Evolutionary conservation across 1,140 invertebrate species (phyloP), one percentile per base, ranked within the genome.

Genomic region (Drosophila malerkotliana): DNA sequence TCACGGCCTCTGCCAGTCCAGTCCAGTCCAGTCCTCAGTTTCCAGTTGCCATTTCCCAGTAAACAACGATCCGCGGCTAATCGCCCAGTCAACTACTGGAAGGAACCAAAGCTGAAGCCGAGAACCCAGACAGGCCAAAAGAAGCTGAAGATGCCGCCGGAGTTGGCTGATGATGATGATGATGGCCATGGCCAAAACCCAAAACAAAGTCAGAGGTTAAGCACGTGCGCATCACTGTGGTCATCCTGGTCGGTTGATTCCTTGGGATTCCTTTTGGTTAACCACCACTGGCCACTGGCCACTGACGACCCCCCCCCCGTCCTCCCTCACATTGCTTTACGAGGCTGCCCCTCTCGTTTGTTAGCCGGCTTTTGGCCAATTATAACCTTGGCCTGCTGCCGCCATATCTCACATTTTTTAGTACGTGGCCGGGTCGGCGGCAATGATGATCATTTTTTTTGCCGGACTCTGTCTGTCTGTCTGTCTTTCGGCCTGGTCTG

Each of bases 371-470:
- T 81, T 84, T 63, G 83, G 83, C 83, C 83, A 88, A 88, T 88
- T 88, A 88, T 88, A 88, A 88, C 83, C 84, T 88, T 88, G 83
- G 83, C 83, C 83, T 88, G 84, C 83, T 84, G 83, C 83, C 75
- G 82, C 83, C 83, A 87, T 87, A 88, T 87, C 83, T 87, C 83
- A 88, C 83, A 83, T 87, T 88, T 72, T 77, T 85, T 87, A 63
- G 73, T 85, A 77, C 72, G 77, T 85, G 81, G 82, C 68, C 60
- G 45, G 32, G 39, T 49, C 55, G 49, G 72, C 56, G 72, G 63
- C 55, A 82, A 87, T 87, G 82, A 85, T 85, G 82, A 87, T 87
- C 83, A 88, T 67, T 82, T 85, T 71, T 87, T 84, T 78, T 61
- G 55, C 14, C 24, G 53, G 54, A 49, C 45, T 53, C 30, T 53